A percentile compares a stretch with the other conserved stretches of the same genome.
Conservation (phyloP, 2,113 vertebrate species). For the Passer domesticus region DNA sequence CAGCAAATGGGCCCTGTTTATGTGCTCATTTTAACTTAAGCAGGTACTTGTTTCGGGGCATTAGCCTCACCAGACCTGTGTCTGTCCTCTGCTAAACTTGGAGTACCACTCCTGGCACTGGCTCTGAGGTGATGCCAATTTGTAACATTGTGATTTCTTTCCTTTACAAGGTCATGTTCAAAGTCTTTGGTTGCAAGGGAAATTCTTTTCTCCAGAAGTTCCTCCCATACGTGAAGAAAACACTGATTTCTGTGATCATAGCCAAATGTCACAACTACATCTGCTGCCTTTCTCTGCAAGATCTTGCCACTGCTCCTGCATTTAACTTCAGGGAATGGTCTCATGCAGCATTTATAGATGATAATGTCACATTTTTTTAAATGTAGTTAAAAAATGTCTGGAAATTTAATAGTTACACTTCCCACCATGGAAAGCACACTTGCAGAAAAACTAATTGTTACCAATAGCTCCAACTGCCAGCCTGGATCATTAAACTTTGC, state of each 20-base stretch:
- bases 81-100: not conserved
- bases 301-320: not conserved
- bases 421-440: not conserved
- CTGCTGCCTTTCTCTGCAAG: not conserved
- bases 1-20: fast-evolving
- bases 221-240: fast-evolving
- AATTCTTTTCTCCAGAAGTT: not conserved
- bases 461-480: not conserved
- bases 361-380: not conserved
- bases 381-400: not conserved
- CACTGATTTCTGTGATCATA: not conserved
- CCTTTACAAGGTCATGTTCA: not conserved
- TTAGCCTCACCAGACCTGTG: not conserved
- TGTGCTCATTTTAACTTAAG: not conserved
- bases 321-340: not conserved
- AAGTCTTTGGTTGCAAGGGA: not conserved
- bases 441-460: not conserved
- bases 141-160: not conserved
- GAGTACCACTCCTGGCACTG: not conserved
- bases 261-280: not conserved
- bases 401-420: not conserved
- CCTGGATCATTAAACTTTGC: conserved; percentile 25
- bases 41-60: not conserved
- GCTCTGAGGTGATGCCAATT: not conserved
- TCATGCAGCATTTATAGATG: not conserved